These are phyloP conservation scores for Philonicus albiceps DNA, from an alignment of 2,888 invertebrate species.

Conservation along the genomic window DNA sequence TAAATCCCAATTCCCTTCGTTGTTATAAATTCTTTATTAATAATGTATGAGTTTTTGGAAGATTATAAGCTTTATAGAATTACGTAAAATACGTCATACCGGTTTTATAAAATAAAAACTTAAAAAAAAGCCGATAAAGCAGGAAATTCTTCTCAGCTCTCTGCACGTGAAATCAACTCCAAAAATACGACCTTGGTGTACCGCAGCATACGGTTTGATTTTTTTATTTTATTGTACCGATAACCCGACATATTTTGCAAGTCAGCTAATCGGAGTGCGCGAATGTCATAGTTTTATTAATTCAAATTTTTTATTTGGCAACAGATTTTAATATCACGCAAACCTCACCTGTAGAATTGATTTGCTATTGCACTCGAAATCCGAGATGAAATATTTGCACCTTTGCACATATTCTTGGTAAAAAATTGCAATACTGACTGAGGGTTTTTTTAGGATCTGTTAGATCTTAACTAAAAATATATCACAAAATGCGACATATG, in stretches of 20 bases:
- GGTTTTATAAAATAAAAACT: no score
- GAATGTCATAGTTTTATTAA: background rate
- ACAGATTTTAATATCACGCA: background rate
- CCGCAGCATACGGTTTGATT: no score
- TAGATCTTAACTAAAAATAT: background rate
- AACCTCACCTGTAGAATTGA: conserved; percentile 42
- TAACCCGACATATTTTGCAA: background rate
- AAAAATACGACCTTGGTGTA: background rate
- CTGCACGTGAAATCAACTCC: background rate
- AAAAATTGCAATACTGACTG: background rate
- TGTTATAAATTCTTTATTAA: background rate
- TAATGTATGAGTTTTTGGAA: no score
- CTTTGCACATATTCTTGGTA: background rate
- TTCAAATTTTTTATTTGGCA: background rate
- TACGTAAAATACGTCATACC: background rate
- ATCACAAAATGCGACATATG: background rate
- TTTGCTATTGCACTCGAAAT: conserved; percentile 38
- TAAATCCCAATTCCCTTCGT: no score
- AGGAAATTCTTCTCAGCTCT: background rate
- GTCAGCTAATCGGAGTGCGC: background rate
- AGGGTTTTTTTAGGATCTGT: background rate
- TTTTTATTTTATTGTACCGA: no score
- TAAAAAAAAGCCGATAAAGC: background rate
- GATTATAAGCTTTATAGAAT: no score
- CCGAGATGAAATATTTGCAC: conserved; percentile 19